These are phyloP conservation scores for Luscinia luscinia DNA, from an alignment of 2,797 vertebrate species.

Conservation along the genomic window DNA sequence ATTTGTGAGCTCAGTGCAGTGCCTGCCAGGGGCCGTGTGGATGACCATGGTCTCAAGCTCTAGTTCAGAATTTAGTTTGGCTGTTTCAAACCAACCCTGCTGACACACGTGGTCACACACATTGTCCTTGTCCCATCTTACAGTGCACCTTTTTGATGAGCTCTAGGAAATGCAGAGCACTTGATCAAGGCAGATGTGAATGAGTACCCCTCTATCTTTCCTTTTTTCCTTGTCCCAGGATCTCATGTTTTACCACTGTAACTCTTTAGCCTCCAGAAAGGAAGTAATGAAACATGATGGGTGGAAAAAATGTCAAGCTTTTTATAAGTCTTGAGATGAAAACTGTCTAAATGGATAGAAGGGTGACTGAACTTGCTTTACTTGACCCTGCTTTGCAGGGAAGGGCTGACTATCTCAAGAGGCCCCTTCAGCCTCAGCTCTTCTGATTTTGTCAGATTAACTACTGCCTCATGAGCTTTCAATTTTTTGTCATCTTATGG, in stretches of 20 bases:
- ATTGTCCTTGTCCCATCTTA: not conserved
- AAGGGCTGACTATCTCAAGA: not conserved
- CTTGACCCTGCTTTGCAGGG: not conserved
- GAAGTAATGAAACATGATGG: not conserved
- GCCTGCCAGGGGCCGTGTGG: not conserved
- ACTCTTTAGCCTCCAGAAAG: not conserved
- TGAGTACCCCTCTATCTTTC: not conserved
- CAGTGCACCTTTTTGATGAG: not conserved
- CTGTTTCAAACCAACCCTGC: not conserved
- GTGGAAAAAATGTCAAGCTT: not conserved
- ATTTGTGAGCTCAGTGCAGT: not conserved
- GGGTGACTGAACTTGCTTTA: not conserved
- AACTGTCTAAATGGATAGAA: not conserved
- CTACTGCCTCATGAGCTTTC: not conserved
- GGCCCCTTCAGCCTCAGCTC: not conserved
- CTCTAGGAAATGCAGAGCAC: not conserved
- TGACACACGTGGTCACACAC: not conserved
- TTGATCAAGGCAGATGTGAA: not conserved
- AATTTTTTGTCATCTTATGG: not conserved
- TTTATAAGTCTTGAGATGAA: not conserved
- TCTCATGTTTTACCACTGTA: not conserved
- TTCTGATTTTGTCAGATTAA: not conserved
- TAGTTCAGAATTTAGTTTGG: not conserved
- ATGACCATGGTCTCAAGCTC: not conserved
- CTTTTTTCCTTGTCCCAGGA: not conserved